A percentile compares a stretch with the other conserved stretches of the same genome.
Evolutionary conservation across 2,797 vertebrate species (phyloP).

Genomic region (Poeciliopsis paucimaculata): DNA sequence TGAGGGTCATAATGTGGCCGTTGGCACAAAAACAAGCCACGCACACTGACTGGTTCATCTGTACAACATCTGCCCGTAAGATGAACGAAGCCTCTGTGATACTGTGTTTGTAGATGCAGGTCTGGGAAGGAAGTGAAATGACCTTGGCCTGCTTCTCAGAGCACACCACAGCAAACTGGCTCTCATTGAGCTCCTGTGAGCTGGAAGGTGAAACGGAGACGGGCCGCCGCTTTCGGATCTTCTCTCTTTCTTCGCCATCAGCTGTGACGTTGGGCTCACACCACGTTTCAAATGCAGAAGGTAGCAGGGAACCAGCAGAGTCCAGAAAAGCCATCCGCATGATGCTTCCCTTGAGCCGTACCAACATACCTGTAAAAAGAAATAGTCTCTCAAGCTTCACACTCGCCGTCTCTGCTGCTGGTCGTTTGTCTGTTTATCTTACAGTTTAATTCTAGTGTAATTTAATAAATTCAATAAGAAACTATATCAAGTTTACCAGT

Average conservation of each 20-base stretch:
- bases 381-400: background rate
- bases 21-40: slow-evolving; percentile 98
- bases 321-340: slow-evolving; percentile 94
- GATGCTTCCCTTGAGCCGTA: slow-evolving; percentile 93
- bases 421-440: background rate
- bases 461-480: background rate
- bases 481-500: slow-evolving; percentile 79
- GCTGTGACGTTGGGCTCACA: slow-evolving; percentile 89
- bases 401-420: background rate
- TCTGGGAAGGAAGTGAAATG: slow-evolving; percentile 94
- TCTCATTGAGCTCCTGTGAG: slow-evolving; percentile 96
- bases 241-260: slow-evolving; percentile 93
- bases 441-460: background rate
- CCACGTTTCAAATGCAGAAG: slow-evolving; percentile 91
- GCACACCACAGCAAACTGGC: slow-evolving; percentile 96
- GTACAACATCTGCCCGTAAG: slow-evolving; percentile 93
- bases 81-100: slow-evolving; percentile 98
- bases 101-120: slow-evolving; percentile 95
- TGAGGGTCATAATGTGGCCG: slow-evolving; percentile 99
- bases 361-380: slow-evolving; percentile 85
- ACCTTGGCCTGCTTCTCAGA: slow-evolving; percentile 99
- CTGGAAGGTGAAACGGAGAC: slow-evolving; percentile 94
- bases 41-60: slow-evolving; percentile 90
- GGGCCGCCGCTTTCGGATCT: slow-evolving; percentile 83
- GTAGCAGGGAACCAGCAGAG: slow-evolving; percentile 86